A percentile compares a stretch with the other conserved stretches of the same genome.
These are phyloP conservation scores for Archilochus colubris DNA, from an alignment of 2,113 vertebrate species.

Conservation along the genomic window DNA sequence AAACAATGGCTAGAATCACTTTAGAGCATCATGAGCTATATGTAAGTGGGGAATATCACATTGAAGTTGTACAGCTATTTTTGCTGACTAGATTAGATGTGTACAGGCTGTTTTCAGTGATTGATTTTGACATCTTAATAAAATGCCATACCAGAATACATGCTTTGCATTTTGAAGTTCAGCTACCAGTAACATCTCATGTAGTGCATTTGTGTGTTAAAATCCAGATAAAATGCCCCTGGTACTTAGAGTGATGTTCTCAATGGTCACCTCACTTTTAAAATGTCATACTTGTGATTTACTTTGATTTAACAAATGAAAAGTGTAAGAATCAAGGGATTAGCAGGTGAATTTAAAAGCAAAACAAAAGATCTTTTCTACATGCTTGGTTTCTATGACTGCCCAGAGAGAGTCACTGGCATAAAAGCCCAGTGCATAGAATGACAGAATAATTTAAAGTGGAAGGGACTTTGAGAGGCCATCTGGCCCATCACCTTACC, in stretches of 20 bases:
- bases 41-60: neutral
- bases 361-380: neutral
- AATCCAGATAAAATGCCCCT: neutral
- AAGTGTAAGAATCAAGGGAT: neutral
- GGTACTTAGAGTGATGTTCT: neutral
- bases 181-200: neutral
- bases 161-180: neutral
- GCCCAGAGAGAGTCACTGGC: neutral
- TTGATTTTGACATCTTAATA: neutral
- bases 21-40: neutral
- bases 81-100: neutral
- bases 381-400: neutral
- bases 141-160: neutral
- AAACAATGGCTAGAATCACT: neutral
- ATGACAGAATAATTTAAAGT: neutral
- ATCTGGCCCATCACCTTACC: neutral
- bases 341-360: neutral
- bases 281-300: neutral
- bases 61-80: neutral
- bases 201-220: neutral
- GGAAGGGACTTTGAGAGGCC: neutral
- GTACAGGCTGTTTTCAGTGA: slow-evolving; percentile 18
- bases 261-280: neutral
- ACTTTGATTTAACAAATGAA: neutral
- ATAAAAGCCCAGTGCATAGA: neutral